Base-by-base conservation (phyloP, 2,888 invertebrate species). In the Eledona agricola region DNA sequence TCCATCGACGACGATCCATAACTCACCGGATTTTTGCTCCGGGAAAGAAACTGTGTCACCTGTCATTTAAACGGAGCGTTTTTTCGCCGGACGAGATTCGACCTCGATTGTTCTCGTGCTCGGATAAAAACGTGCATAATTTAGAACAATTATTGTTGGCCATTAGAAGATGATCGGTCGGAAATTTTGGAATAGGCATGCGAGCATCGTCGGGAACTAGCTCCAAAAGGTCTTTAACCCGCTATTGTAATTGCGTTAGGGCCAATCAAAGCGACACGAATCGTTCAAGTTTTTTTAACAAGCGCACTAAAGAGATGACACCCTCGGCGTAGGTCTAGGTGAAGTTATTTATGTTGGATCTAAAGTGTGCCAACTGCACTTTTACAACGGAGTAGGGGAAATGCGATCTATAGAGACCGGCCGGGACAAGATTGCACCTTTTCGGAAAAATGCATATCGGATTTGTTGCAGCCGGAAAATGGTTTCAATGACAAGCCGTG, bases 351-450 rank as follows among this genome's bases (percentile, higher is more conserved):
- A 32, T 32, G 34, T 16, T 45, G 34, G 35, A 13, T 9, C 19
- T 47, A 26, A 47, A 35, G 19, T 37, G 19, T 47, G 37, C 47
- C 47, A 47, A 47, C 37, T 47, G 47, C 45, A 45, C 45, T 45
- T 45, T 45, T 25, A 16, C 34, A 23, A 22, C 32, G 25, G 32
- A 13, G 45, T 31, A 45, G 45, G 45, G 34, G 45, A 45, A 28
- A 29, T 25, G 45, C 46, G 46, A 46, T 46, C 46, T 46, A 46
- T 46, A 46, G 25, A 46, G 34, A 35, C 22, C 25, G 34, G 12
- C 46, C 17, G 46, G 46, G 35, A 20, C 16, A 25, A 35, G 34
- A 46, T 31, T 47, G 32, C 45, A 34, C 26, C 32, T 43, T 31
- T 13, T 23, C 37, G 23, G 16, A 45, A 42, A 42, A 29, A n/a